Conservation (phyloP, 2,113 vertebrate genomes). For the Agelaius tricolor region DNA sequence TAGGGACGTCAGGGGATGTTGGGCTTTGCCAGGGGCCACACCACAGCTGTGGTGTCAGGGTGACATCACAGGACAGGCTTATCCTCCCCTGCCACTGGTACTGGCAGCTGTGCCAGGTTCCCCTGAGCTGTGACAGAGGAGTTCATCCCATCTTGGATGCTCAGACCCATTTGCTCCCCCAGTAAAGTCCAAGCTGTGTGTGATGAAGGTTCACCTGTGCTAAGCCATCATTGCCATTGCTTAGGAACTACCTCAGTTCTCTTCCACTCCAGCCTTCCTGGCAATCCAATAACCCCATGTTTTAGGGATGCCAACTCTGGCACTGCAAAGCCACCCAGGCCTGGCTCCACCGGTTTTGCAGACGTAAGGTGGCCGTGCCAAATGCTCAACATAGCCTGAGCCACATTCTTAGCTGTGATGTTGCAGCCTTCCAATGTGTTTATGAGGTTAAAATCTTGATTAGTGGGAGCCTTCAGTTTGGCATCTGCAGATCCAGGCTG, state of each 20-base stretch:
- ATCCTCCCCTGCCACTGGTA: neutral
- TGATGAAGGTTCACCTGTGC: neutral
- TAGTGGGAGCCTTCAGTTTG: fast-evolving
- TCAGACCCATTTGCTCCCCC: neutral
- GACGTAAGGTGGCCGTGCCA: fast-evolving
- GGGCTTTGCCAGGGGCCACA: neutral
- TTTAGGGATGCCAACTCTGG: neutral
- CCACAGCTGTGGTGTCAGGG: fast-evolving
- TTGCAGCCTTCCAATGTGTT: neutral
- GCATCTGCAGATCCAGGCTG: neutral
- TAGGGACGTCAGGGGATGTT: fast-evolving
- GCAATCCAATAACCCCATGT: neutral
- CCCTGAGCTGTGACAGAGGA: neutral
- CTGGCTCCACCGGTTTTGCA: neutral
- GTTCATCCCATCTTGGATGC: neutral
- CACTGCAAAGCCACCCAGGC: neutral
- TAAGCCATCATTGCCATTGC: neutral
- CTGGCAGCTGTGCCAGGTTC: neutral
- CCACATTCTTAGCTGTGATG: neutral
- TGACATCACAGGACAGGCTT: neutral
- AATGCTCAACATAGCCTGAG: fast-evolving
- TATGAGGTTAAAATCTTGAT: neutral
- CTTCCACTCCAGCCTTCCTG: neutral
- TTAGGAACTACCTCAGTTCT: neutral
- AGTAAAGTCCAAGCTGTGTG: neutral